A percentile compares a stretch with the other conserved stretches of the same genome.
Conservation (phyloP, 2,113 vertebrate genomes). For the Pandion haliaetus region DNA sequence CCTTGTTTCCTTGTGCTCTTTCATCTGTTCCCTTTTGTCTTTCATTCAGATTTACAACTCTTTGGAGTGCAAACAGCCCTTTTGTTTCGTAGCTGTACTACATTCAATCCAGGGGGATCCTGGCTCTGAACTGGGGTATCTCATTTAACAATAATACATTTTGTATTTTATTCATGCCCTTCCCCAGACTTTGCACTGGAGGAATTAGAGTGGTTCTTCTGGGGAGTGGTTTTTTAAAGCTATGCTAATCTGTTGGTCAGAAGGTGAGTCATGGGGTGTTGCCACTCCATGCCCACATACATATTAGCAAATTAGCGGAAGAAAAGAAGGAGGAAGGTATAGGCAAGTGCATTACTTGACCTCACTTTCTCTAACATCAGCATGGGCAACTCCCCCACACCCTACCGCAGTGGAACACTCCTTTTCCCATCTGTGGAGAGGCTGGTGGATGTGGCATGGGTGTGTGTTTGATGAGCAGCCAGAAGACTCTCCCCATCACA, state of each 20-base stretch:
- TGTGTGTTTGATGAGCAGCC: background rate
- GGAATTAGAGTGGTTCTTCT: background rate
- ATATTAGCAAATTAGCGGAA: background rate
- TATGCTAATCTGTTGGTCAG: slow-evolving; percentile 25
- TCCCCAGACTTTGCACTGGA: background rate
- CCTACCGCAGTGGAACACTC: background rate
- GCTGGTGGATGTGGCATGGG: background rate
- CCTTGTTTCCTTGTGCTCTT: background rate
- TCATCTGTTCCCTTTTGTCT: background rate
- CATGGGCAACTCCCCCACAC: background rate
- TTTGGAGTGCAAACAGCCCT: background rate
- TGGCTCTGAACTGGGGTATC: background rate
- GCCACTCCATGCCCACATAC: slow-evolving; percentile 8
- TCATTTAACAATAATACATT: background rate
- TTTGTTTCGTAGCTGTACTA: background rate
- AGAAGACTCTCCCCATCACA: background rate
- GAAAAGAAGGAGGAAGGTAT: background rate
- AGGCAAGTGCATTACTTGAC: background rate
- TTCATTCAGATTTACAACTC: background rate
- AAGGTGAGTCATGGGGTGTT: slow-evolving; percentile 48
- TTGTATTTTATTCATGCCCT: background rate
- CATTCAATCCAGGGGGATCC: background rate
- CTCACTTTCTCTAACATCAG: background rate
- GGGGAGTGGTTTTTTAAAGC: slow-evolving; percentile 14
- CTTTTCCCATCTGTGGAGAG: background rate